Percentiles rank a stretch among this genome's conserved stretches.
phyloP scores from a whole-genome alignment of 2,113 vertebrate species.

The Anarhynchus alexandrinus region DNA sequence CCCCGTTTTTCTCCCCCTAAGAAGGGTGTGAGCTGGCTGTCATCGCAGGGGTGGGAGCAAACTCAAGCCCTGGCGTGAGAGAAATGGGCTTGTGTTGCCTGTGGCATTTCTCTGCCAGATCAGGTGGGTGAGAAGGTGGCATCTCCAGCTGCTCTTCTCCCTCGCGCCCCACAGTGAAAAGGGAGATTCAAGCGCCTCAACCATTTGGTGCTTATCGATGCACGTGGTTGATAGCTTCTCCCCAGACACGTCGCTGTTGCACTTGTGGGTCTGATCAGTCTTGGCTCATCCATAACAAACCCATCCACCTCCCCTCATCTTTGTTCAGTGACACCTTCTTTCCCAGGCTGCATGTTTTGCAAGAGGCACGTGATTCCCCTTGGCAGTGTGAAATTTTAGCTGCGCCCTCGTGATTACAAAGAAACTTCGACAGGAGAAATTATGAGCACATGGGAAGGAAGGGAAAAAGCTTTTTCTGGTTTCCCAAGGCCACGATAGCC shows the following conservation, averaged over 20 bases:
- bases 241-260: neutral
- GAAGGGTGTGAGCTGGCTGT: neutral
- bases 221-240: neutral
- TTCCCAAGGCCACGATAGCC: neutral
- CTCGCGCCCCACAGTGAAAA: accelerated
- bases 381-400: neutral
- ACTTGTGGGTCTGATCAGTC: neutral
- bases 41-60: neutral
- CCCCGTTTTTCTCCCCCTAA: neutral
- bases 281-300: neutral
- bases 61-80: accelerated
- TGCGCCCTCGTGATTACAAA: neutral
- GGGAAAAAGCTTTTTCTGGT: neutral
- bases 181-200: neutral
- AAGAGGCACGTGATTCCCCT: neutral
- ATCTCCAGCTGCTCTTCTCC: neutral
- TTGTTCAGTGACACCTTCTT: neutral
- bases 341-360: neutral
- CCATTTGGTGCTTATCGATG: accelerated
- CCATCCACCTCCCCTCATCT: neutral
- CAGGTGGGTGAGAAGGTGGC: neutral
- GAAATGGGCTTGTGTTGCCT: neutral
- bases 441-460: neutral
- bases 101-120: neutral
- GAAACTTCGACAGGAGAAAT: neutral